Evolutionary conservation across 2,113 vertebrate genomes (phyloP).

Genomic region (Grus americana): DNA sequence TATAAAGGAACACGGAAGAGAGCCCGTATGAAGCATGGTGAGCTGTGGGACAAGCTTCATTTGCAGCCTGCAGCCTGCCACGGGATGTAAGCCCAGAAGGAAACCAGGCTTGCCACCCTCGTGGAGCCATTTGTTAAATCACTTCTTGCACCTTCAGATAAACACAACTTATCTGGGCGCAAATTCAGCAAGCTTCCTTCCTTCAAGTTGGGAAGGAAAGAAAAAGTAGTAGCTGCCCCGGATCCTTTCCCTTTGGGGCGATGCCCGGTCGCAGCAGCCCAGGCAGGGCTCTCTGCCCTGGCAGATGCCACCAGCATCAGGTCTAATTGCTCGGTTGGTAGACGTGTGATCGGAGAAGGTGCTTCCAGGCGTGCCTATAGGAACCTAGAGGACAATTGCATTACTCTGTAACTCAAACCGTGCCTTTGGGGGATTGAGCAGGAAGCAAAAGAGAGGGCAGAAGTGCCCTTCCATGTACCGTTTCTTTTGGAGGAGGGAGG

Average conservation of each 20-base stretch:
- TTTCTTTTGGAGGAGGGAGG: not conserved
- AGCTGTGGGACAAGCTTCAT: not conserved
- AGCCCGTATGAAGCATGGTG: not conserved
- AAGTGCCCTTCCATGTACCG: not conserved
- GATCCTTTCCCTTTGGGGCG: not conserved
- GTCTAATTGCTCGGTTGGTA: not conserved
- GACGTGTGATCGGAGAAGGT: not conserved
- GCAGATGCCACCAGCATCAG: not conserved
- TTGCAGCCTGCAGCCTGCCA: not conserved
- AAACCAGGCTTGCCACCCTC: not conserved
- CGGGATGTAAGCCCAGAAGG: not conserved
- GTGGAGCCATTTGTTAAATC: not conserved
- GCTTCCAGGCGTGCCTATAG: not conserved
- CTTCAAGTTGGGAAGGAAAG: not conserved
- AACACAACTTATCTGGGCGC: not conserved
- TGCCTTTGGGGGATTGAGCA: not conserved
- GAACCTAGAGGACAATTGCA: not conserved
- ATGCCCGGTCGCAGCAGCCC: not conserved
- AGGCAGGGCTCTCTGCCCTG: not conserved
- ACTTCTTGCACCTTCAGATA: not conserved
- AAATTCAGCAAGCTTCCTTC: not conserved
- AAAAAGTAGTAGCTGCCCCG: rapidly evolving
- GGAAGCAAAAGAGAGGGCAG: not conserved
- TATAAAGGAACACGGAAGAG: not conserved
- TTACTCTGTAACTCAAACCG: not conserved